Evolutionary conservation across 2,113 vertebrate genomes (phyloP), one percentile per base, ranked within the genome.

Genomic region (Charadrius vociferus): DNA sequence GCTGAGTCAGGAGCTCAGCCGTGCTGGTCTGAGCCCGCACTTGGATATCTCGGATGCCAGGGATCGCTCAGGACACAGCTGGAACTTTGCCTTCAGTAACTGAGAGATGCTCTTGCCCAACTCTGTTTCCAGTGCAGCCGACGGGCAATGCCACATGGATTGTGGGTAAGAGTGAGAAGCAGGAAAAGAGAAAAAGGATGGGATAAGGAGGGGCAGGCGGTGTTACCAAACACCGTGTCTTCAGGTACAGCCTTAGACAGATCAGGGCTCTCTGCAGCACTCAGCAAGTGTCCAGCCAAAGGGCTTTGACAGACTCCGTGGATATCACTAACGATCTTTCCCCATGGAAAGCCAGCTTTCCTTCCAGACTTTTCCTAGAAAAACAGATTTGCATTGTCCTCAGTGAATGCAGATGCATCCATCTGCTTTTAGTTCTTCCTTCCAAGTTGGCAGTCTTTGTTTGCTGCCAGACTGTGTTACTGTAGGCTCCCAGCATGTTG

Each of bases 381-480:
- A 92, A 95, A 74, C 92, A 91, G 94, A 83, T 96, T 88, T 89
- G 56, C 78, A 87, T 93, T 93, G 94, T 96, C 88, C 95, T 81
- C 81, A 80, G 70, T 85, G 90, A 89, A 91, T 94, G 93, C 96
- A 96, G 96, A 96, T 97, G 93, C 94, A 93, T 89, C 97, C 93
- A 92, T 93, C 97, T 96, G 96, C 81, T 81, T 97, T 97, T 81
- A 79, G 24, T 67, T 94, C 86, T 89, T 85, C 81, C 65, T 95
- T 97, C 96, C 96, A 97, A 97, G 93, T 85, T 96, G 93, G 94
- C 95, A 92, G 65, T 81, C 88, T 41, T 34, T 0, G 1, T 84
- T 67, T 89, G 68, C 83, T 52, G 86, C 96, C 97, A 92, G 95
- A 95, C 93, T 94, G 92, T 94, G 81, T 95, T 93, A 84, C 73